Evolutionary conservation across 1,140 invertebrate species (phyloP), one percentile per base, ranked within the genome.

Genomic region (Leptinotarsa undecemlineata): DNA sequence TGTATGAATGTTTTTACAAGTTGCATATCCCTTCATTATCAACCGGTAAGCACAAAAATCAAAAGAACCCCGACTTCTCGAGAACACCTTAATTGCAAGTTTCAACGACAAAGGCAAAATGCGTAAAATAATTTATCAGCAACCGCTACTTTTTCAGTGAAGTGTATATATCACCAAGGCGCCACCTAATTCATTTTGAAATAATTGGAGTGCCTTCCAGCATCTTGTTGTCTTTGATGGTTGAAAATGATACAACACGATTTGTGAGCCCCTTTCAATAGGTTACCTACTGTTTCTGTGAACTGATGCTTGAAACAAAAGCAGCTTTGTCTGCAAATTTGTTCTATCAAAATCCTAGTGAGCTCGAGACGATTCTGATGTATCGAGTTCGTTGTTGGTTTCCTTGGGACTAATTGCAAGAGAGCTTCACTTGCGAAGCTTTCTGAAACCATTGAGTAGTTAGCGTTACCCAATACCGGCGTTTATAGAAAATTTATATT

Each of bases 131-230:
- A 68, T 21, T 68, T 68, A 68, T 68, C 66, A 68, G 66, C 66
- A 42, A 33, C 23, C 33, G n/a, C 42, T 68, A 68, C 42, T 68
- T 68, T 68, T 33, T 20, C 61, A 5, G 8, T 57, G 15, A 57
- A 57, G 51, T 17, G 15, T 42, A 71, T 33, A 71, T 61, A 26
- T 57, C 48, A 48, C n/a, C 23, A n/a, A 51, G 48, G 51, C 51
- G 57, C 17, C 33, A 21, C 51, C 75, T 76, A 75, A 78, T 80
- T 79, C 75, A 79, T 80, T 80, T 79, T 76, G 79, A 80, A 79
- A 79, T 80, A 80, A 80, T 80, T 80, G 78, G 74, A 80, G 79
- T 76, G 78, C 71, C 77, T 75, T 61, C 51, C 68, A 74, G 74
- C 67, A 73, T 76, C 76, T 79, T 77, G 77, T 79, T 80, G 68